Evolutionary conservation across 2,113 vertebrate species (phyloP).

Genomic region (Nesoenas mayeri): DNA sequence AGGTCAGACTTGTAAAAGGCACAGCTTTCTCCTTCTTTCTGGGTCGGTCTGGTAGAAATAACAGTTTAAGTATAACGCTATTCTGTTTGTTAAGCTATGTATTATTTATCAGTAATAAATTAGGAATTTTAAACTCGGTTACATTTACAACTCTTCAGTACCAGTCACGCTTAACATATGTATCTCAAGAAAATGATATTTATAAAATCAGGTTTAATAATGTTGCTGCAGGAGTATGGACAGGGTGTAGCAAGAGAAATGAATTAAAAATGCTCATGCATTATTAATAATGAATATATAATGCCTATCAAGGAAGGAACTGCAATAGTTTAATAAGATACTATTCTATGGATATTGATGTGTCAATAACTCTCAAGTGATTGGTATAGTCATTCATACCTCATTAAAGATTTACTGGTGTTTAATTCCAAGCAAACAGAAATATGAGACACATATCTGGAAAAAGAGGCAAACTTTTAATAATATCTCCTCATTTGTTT

Average conservation of each 20-base stretch:
- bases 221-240: constrained; percentile 65
- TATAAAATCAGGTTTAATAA: constrained; percentile 73
- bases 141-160: constrained; percentile 39
- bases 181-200: constrained; percentile 65
- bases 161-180: constrained; percentile 49
- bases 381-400: constrained; percentile 52
- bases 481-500: constrained; percentile 62
- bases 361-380: constrained; percentile 76
- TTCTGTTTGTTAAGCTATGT: constrained; percentile 58
- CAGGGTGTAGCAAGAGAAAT: constrained; percentile 71
- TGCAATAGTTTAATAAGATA: constrained; percentile 65
- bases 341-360: constrained; percentile 62
- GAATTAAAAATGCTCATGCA: constrained; percentile 74
- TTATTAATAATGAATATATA: constrained; percentile 73
- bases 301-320: constrained; percentile 60
- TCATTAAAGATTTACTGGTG: constrained; percentile 72
- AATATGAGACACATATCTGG: constrained; percentile 20
- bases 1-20: constrained; percentile 1
- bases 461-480: constrained; percentile 65
- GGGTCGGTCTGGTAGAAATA: constrained; percentile 30
- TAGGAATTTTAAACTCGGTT: constrained; percentile 52
- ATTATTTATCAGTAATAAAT: constrained; percentile 72
- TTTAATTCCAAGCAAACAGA: constrained; percentile 71
- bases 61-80: not conserved
- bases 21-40: constrained; percentile 31